Conservation (phyloP, 2,797 vertebrate species). For the Smutsia gigantea region DNA sequence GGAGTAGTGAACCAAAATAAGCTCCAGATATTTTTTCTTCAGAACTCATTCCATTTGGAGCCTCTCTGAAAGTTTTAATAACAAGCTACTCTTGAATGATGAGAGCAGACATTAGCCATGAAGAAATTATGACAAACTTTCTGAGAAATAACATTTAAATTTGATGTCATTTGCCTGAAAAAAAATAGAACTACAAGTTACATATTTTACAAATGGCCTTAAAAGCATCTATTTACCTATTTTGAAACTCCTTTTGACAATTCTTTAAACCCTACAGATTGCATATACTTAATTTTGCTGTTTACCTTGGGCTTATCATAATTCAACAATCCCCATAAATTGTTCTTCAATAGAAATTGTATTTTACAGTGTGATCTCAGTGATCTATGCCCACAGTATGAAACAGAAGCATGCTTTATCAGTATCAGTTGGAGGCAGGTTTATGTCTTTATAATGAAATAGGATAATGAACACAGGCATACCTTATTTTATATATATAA, state of each 20-base stretch:
- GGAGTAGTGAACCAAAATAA: conserved; percentile 31
- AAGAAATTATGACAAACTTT: conserved; percentile 9
- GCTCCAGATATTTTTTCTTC: conserved; percentile 51
- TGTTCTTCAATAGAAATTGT: background rate
- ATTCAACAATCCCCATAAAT: background rate
- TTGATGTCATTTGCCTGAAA: conserved; percentile 44
- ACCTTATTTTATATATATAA: too few species aligned
- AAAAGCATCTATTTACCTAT: conserved; percentile 12
- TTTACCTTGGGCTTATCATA: background rate
- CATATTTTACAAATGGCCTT: conserved; percentile 34
- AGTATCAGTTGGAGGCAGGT: background rate
- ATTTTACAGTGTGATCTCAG: background rate
- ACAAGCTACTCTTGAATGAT: conserved; percentile 40
- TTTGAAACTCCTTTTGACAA: background rate
- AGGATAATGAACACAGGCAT: background rate
- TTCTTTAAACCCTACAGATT: conserved; percentile 4
- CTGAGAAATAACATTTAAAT: conserved; percentile 47
- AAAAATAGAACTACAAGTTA: background rate
- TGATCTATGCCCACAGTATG: background rate
- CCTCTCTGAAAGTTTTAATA: conserved; percentile 56
- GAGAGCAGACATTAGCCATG: background rate
- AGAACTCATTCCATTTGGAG: conserved; percentile 45
- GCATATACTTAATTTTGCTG: background rate
- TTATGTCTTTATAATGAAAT: background rate
- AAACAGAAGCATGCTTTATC: background rate